phyloP scores from a whole-genome alignment of 2,888 invertebrate genomes.

The Homarus gammarus region DNA sequence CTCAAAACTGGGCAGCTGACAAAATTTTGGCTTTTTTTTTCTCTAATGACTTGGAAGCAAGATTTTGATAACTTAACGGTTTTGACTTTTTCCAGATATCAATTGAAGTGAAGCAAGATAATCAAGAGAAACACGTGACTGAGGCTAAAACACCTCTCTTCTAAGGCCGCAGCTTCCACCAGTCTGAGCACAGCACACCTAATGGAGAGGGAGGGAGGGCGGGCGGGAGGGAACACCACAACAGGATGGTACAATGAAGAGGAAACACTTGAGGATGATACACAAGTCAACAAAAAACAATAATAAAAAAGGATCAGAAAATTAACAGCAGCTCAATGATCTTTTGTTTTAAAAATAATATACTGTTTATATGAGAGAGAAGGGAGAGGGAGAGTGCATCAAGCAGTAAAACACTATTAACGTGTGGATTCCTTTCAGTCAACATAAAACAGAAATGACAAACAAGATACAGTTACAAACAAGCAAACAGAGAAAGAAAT shows the following conservation, averaged over 20 bases:
- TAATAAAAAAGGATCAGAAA: too few species aligned
- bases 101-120: conserved; percentile 60
- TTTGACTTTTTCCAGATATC: conserved; percentile 75
- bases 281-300: too few species aligned
- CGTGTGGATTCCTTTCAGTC: too few species aligned
- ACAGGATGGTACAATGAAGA: neutral
- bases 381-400: too few species aligned
- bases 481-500: conserved; percentile 46
- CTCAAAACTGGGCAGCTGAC: conserved; percentile 54
- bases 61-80: conserved; percentile 31
- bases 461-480: too few species aligned
- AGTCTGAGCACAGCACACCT: conserved; percentile 66
- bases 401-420: too few species aligned
- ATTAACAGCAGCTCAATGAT: too few species aligned
- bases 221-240: neutral
- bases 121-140: conserved; percentile 25
- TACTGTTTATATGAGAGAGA: too few species aligned
- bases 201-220: conserved; percentile 17
- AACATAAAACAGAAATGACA: too few species aligned
- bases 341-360: too few species aligned
- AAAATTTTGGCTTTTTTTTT: conserved; percentile 28
- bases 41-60: conserved; percentile 33
- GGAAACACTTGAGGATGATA: too few species aligned
- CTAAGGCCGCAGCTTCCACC: conserved; percentile 66
- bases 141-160: conserved; percentile 64